Percentiles rank a stretch among this genome's conserved stretches.
Conservation (phyloP, 53 echinoderm and acorn worm species). For the Paelopatides confundens region DNA sequence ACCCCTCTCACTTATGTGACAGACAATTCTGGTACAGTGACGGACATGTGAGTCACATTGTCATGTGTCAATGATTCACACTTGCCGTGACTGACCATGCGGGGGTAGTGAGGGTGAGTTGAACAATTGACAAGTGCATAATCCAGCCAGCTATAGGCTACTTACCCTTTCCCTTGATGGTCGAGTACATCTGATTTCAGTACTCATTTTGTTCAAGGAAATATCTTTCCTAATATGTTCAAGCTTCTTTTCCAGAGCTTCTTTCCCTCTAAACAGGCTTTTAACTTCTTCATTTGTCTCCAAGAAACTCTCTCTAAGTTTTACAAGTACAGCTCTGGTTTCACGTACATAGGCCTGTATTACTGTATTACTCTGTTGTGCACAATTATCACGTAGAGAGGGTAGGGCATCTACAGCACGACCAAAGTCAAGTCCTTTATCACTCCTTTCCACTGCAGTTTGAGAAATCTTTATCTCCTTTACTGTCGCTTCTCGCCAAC, state of each 20-base stretch:
- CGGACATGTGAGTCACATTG: no score
- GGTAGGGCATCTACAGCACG: conserved; percentile 94
- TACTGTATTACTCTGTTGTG: conserved; percentile 98
- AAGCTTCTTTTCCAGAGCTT: conserved; percentile 95
- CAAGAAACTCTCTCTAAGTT: conserved; percentile 93
- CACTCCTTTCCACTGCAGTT: conserved; percentile 84
- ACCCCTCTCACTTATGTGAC: neutral
- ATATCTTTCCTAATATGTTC: conserved; percentile 99
- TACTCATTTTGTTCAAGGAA: conserved; percentile 94
- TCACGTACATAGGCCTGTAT: conserved; percentile 91
- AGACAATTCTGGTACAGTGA: no score
- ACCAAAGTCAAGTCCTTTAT: conserved; percentile 89
- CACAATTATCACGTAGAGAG: conserved; percentile 96
- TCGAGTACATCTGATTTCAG: conserved; percentile 89
- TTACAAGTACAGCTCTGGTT: conserved; percentile 87
- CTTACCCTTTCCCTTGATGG: conserved; percentile 98
- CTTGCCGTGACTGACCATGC: no score
- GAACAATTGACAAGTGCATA: no score
- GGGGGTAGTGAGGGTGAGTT: no score
- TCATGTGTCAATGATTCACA: no score
- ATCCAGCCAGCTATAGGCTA: neutral
- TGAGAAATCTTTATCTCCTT: conserved; percentile 97
- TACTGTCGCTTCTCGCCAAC: conserved; percentile 92
- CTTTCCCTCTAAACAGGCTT: conserved; percentile 91
- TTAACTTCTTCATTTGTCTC: conserved; percentile 99